These are phyloP conservation scores for Barnardius zonarius DNA, from an alignment of 2,113 vertebrate genomes.

Conservation along the genomic window DNA sequence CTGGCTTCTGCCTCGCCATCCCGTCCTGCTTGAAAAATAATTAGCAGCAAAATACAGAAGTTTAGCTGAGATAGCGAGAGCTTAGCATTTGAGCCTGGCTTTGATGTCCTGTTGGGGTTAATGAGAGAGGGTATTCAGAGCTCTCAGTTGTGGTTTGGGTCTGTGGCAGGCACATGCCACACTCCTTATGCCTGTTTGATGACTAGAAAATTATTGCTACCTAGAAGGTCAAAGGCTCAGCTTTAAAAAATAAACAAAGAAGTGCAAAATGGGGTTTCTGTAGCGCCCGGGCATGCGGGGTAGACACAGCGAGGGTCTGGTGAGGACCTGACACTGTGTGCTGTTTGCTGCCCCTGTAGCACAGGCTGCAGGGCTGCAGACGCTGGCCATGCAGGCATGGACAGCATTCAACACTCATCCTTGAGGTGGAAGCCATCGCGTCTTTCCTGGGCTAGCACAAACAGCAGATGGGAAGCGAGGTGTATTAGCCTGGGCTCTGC, in stretches of 20 bases:
- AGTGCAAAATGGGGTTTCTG: background rate
- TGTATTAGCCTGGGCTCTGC: background rate
- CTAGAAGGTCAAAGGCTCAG: background rate
- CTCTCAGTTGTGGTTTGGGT: slow-evolving; percentile 25
- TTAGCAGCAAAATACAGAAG: background rate
- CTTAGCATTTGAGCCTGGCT: background rate
- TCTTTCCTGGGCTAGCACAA: background rate
- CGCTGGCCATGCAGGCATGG: accelerated
- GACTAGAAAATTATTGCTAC: slow-evolving; percentile 35
- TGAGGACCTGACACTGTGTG: background rate
- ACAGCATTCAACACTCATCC: accelerated
- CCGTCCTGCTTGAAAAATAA: background rate
- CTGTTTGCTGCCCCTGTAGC: accelerated
- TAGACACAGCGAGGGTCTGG: background rate
- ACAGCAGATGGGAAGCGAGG: background rate
- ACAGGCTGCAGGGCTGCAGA: accelerated
- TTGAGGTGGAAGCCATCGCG: background rate
- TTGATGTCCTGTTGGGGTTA: background rate
- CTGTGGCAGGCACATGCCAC: background rate
- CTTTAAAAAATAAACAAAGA: slow-evolving; percentile 35
- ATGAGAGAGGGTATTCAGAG: background rate
- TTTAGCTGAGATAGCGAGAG: background rate
- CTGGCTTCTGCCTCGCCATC: background rate
- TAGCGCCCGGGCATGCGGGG: accelerated
- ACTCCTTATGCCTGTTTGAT: background rate